Conservation (phyloP, 2,113 vertebrate species). For the Ageneiosus marmoratus region DNA sequence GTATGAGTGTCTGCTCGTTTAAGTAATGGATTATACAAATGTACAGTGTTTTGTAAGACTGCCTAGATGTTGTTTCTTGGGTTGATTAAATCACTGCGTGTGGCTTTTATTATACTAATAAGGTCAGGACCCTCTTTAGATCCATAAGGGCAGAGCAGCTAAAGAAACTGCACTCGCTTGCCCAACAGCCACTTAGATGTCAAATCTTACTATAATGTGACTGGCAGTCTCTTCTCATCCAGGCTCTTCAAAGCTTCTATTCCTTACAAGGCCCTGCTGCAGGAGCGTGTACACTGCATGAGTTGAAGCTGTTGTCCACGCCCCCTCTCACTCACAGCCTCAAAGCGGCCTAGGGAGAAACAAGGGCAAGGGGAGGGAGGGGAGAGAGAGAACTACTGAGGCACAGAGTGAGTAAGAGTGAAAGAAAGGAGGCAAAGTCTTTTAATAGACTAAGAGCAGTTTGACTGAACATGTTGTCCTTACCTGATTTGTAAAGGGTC, state of each 20-base stretch:
- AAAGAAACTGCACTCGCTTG: neutral
- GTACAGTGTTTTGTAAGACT: neutral
- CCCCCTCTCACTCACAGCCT: slow-evolving; percentile 33
- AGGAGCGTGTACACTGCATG: slow-evolving; percentile 22
- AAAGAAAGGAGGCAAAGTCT: slow-evolving; percentile 9
- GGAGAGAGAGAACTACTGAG: neutral
- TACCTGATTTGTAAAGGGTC: slow-evolving; percentile 22
- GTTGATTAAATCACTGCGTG: slow-evolving; percentile 23
- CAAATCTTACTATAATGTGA: slow-evolving; percentile 28
- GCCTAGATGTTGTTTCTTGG: neutral
- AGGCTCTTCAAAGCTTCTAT: slow-evolving; percentile 41
- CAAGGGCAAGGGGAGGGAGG: slow-evolving; percentile 13
- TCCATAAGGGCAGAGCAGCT: neutral
- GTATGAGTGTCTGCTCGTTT: neutral
- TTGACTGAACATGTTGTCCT: slow-evolving; percentile 41
- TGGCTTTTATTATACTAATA: slow-evolving; percentile 26
- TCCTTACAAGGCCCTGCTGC: slow-evolving; percentile 55
- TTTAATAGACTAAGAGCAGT: slow-evolving; percentile 47
- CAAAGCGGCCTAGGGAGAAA: slow-evolving; percentile 38
- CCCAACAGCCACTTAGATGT: slow-evolving; percentile 12
- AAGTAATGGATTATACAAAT: neutral
- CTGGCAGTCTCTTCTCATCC: slow-evolving; percentile 42
- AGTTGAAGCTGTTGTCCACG: slow-evolving; percentile 40
- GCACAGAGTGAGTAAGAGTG: neutral
- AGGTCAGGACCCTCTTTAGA: slow-evolving; percentile 23